Conservation (phyloP, 2,113 vertebrate genomes). For the Herpetotheres cachinnans region DNA sequence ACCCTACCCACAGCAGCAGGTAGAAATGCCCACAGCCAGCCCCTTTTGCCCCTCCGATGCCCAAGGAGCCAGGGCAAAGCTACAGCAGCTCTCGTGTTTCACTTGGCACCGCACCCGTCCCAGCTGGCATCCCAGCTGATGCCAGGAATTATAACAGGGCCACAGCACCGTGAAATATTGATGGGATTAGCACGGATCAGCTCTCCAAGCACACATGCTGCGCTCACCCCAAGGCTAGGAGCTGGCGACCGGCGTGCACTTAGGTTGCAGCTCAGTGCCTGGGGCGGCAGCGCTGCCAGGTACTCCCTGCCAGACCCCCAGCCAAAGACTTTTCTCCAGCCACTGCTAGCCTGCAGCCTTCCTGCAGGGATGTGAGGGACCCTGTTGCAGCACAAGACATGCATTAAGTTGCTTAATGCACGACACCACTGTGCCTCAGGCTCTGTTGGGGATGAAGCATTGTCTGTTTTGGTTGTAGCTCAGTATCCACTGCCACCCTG, state of each 20-base stretch:
- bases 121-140: background rate
- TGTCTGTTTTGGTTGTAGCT: background rate
- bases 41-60: background rate
- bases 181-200: conserved; percentile 46
- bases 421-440: background rate
- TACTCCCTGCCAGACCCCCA: background rate
- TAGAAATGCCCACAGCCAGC: background rate
- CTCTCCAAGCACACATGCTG: background rate
- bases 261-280: background rate
- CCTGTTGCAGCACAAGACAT: fast-evolving
- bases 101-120: background rate
- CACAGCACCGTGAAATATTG: conserved; percentile 25
- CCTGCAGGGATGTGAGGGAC: background rate
- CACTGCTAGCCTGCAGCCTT: background rate
- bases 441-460: background rate
- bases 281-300: fast-evolving
- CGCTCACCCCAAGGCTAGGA: background rate
- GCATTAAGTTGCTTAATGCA: background rate
- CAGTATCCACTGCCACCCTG: background rate
- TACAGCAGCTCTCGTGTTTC: background rate
- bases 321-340: background rate
- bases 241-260: fast-evolving
- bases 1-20: fast-evolving
- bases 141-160: background rate
- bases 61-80: background rate